Conservation (phyloP, 30 jellyfish, hydroid and myxozoan genomes). For the Hydra vulgaris region DNA sequence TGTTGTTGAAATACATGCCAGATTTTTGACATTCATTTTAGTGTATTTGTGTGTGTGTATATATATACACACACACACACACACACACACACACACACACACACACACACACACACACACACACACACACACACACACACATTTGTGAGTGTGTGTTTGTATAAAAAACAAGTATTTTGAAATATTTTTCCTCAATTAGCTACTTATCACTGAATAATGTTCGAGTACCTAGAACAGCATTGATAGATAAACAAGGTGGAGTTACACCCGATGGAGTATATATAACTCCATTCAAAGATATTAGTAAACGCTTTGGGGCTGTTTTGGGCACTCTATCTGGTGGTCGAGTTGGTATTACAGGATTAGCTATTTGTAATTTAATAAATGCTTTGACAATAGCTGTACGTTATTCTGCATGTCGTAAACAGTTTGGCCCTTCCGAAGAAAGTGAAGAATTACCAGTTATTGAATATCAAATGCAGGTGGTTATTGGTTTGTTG, state of each 20-base stretch:
- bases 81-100: too few relatives aligned
- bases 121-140: too few relatives aligned
- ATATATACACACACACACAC: too few relatives aligned
- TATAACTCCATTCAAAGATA: constrained; percentile 58
- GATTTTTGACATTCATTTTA: too few relatives aligned
- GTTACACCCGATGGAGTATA: constrained; percentile 93
- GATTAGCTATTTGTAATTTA: constrained; percentile 39
- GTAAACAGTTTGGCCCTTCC: constrained; percentile 92
- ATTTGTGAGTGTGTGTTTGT: too few relatives aligned
- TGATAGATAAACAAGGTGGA: constrained; percentile 73
- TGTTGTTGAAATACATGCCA: too few relatives aligned
- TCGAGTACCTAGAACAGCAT: constrained; percentile 68
- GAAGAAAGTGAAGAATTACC: constrained; percentile 55
- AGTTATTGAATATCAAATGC: constrained; percentile 90
- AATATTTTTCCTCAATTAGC: not conserved
- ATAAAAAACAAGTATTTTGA: too few relatives aligned
- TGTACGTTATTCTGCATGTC: constrained; percentile 75
- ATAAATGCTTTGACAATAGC: constrained; percentile 70
- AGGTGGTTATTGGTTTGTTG: constrained; percentile 35
- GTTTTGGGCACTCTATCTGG: constrained; percentile 83
- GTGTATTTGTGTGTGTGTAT: too few relatives aligned
- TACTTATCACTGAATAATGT: constrained; percentile 57
- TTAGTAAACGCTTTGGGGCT: constrained; percentile 74
- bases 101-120: too few relatives aligned
- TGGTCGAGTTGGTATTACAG: constrained; percentile 84